These are phyloP conservation scores for Phainopepla nitens DNA, from an alignment of 2,113 vertebrate species.

Conservation along the genomic window DNA sequence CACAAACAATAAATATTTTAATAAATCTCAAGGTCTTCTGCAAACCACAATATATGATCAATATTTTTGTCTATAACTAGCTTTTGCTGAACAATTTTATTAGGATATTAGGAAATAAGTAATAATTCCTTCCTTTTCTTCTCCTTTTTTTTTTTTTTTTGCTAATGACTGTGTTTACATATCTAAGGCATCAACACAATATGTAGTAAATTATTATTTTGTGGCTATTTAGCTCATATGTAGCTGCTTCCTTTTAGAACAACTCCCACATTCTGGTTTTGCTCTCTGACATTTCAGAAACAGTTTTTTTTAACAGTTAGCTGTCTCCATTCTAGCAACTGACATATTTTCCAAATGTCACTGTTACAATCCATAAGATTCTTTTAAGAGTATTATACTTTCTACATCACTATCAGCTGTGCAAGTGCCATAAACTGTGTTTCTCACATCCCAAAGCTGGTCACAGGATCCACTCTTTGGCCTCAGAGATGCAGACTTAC, in stretches of 20 bases:
- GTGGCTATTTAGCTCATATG: not conserved
- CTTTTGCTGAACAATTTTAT: not conserved
- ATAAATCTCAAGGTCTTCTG: not conserved
- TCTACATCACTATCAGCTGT: not conserved
- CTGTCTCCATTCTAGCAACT: not conserved
- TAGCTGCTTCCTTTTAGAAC: not conserved
- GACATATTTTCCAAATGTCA: not conserved
- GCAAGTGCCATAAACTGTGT: not conserved
- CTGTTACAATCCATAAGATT: not conserved
- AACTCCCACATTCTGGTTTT: not conserved
- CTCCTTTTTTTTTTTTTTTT: not conserved
- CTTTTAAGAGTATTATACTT: not conserved
- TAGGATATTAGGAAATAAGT: not conserved
- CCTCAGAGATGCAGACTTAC: not conserved
- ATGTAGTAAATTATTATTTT: not conserved
- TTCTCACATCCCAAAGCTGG: not conserved
- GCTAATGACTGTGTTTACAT: not conserved
- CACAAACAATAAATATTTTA: not conserved
- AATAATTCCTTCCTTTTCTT: not conserved
- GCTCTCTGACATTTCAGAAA: not conserved
- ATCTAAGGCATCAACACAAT: not conserved
- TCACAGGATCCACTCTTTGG: not conserved
- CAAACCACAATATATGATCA: not conserved
- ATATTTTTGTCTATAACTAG: not conserved
- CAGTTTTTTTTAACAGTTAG: not conserved